Conservation (phyloP, 2,797 vertebrate species). For the Orientallactaga sibirica region DNA sequence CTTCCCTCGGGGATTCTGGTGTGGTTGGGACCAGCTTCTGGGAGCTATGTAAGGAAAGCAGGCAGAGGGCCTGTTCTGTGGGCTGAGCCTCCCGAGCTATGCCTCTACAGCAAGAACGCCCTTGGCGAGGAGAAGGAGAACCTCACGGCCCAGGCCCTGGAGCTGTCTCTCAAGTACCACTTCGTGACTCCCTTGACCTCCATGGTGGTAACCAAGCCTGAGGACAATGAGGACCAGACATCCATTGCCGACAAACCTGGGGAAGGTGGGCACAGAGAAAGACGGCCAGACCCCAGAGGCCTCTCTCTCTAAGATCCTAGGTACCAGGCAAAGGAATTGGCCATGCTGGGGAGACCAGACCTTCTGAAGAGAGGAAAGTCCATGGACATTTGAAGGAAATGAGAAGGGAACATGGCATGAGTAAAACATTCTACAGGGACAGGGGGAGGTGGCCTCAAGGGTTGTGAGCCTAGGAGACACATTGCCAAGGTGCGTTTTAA, state of each 20-base stretch:
- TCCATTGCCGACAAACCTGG: constrained; percentile 93
- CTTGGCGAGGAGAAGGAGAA: constrained; percentile 89
- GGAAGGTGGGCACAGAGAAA: constrained; percentile 89
- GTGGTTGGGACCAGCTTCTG: neutral
- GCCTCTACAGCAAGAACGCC: constrained; percentile 88
- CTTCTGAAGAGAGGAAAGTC: neutral
- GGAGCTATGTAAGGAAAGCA: neutral
- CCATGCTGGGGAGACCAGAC: neutral
- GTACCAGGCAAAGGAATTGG: neutral
- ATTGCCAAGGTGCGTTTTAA: neutral
- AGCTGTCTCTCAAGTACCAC: constrained; percentile 94
- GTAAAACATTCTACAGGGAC: neutral
- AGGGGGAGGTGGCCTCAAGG: neutral
- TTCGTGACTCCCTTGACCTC: constrained; percentile 98
- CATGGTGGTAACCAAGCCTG: constrained; percentile 97
- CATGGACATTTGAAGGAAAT: neutral
- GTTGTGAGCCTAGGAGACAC: neutral
- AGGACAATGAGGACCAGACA: constrained; percentile 85
- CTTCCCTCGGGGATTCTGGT: neutral
- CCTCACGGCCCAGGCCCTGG: constrained; percentile 91
- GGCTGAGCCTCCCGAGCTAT: neutral
- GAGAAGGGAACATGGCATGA: neutral
- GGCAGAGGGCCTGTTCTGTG: neutral
- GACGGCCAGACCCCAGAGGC: neutral
- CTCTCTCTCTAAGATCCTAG: neutral